phyloP scores from a whole-genome alignment of 2,113 vertebrate genomes.

The Dermatemys mawii region DNA sequence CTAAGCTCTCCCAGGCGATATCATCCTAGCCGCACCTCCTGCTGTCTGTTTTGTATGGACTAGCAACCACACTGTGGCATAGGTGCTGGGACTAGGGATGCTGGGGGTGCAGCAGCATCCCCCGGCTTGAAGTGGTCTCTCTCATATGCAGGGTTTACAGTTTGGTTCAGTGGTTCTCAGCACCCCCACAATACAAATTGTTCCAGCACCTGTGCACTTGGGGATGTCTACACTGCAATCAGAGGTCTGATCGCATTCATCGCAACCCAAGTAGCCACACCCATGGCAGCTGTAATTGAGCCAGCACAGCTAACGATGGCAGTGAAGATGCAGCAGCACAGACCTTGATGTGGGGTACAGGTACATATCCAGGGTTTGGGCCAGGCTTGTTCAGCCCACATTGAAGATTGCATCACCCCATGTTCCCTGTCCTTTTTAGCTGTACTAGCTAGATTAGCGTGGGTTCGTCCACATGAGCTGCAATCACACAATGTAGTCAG shows the following conservation, averaged over 20 bases:
- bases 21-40: rapidly evolving
- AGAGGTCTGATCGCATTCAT: too few species aligned
- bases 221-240: too few species aligned
- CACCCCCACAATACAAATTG: too few species aligned
- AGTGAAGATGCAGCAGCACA: background rate
- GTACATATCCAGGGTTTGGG: background rate
- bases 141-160: too few species aligned
- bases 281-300: background rate
- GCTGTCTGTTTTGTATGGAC: rapidly evolving
- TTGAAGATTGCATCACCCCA: background rate
- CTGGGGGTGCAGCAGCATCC: too few species aligned
- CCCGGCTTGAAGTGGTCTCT: too few species aligned
- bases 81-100: too few species aligned
- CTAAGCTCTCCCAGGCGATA: background rate
- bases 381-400: background rate
- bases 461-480: background rate
- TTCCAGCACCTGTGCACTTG: too few species aligned
- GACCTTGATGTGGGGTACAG: background rate
- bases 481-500: background rate
- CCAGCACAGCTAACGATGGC: background rate
- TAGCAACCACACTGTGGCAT: rapidly evolving
- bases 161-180: too few species aligned
- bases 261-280: background rate
- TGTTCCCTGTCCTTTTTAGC: background rate
- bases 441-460: background rate